Percentiles rank a stretch among this genome's conserved stretches.
Conservation (phyloP, 2,888 invertebrate genomes). For the Tholera decimalis region DNA sequence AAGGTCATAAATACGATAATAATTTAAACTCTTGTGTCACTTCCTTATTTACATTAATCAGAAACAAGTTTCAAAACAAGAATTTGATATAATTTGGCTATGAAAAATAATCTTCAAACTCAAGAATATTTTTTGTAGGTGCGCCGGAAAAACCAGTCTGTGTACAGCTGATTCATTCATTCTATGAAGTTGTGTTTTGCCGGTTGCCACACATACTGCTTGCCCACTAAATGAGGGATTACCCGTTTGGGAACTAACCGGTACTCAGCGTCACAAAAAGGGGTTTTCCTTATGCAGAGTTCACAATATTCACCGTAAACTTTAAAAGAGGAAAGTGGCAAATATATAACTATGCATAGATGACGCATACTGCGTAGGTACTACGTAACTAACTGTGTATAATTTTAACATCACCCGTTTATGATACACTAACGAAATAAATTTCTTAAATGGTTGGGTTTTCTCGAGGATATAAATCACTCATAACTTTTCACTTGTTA, state of each 20-base stretch:
- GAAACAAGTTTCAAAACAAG: not conserved
- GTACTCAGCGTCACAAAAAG: constrained; percentile 23
- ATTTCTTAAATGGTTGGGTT: no score
- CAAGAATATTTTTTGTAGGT: no score
- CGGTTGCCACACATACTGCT: constrained; percentile 10
- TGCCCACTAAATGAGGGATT: constrained; percentile 46
- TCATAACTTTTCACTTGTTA: constrained; percentile 1
- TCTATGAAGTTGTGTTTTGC: constrained; percentile 10
- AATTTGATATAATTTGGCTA: not conserved
- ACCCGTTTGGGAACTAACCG: constrained; percentile 42
- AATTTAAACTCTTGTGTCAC: not conserved
- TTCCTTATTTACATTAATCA: not conserved
- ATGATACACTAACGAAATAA: no score
- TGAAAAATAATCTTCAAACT: not conserved
- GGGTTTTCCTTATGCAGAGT: constrained; percentile 49
- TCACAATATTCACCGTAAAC: constrained; percentile 7
- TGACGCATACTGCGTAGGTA: no score
- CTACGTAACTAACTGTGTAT: no score
- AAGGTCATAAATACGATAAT: constrained; percentile 13
- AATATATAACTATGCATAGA: not conserved
- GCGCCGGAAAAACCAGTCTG: constrained; percentile 14
- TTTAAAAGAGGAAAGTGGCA: constrained; percentile 30
- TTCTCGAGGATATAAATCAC: no score
- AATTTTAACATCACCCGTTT: no score
- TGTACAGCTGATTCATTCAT: constrained; percentile 49